A percentile compares a stretch with the other conserved stretches of the same genome.
Evolutionary conservation across 2,113 vertebrate genomes (phyloP).

Genomic region (Archilochus colubris): DNA sequence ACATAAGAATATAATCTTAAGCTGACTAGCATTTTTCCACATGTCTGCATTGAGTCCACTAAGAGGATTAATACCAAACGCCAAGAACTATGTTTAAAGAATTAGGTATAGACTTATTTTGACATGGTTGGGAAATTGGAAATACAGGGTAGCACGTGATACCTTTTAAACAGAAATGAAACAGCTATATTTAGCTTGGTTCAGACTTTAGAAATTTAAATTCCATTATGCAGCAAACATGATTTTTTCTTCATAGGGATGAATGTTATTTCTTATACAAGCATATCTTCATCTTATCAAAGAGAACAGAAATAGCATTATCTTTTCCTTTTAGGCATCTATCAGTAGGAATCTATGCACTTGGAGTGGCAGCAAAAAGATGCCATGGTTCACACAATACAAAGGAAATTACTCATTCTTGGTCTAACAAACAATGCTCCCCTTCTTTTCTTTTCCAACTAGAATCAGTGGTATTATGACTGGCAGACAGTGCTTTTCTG

Average conservation of each 20-base stretch:
- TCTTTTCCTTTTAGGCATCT: neutral
- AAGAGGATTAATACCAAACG: constrained; percentile 16
- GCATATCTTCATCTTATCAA: neutral
- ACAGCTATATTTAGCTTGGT: neutral
- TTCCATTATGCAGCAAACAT: neutral
- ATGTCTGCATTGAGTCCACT: neutral
- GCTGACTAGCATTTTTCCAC: neutral
- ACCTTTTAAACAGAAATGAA: neutral
- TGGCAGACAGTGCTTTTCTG: neutral
- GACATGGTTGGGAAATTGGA: neutral
- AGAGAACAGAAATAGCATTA: neutral
- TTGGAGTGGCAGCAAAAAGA: neutral
- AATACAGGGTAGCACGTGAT: neutral
- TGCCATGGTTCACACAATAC: neutral
- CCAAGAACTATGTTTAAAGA: neutral
- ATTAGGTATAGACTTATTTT: neutral
- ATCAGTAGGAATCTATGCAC: neutral
- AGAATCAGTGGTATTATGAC: neutral
- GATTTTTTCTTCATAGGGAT: neutral
- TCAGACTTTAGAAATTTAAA: neutral
- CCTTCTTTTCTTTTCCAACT: neutral
- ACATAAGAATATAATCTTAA: neutral
- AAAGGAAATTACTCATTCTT: neutral
- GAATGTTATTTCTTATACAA: neutral
- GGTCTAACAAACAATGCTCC: neutral